Evolutionary conservation across 2,888 invertebrate species (phyloP).

Genomic region (Cheilosia urbana): DNA sequence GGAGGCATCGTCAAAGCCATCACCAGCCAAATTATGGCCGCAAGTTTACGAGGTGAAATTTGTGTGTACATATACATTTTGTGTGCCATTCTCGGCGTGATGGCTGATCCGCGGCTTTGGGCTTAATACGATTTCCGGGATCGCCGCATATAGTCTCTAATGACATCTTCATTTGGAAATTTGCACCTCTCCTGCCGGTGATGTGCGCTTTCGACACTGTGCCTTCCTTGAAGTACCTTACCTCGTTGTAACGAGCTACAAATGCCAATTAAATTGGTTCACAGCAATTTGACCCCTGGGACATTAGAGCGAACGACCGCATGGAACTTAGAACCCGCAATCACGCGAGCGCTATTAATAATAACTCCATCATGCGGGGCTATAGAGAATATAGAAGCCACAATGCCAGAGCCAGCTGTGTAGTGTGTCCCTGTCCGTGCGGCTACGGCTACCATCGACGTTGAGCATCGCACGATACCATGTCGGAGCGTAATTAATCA

Average conservation of each 20-base stretch:
- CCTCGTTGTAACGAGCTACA: conserved; percentile 66
- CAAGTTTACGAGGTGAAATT: conserved; percentile 72
- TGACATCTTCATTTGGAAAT: conserved; percentile 60
- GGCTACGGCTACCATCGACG: conserved; percentile 31
- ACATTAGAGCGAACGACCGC: conserved; percentile 37
- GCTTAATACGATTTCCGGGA: conserved; percentile 66
- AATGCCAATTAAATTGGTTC: conserved; percentile 76
- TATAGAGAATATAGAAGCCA: conserved; percentile 19
- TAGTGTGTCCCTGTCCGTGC: neutral
- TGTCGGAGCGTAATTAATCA: conserved; percentile 73
- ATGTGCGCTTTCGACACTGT: neutral
- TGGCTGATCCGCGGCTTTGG: conserved; percentile 18
- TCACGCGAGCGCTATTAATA: conserved; percentile 74
- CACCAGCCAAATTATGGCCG: conserved; percentile 55
- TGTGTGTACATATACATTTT: conserved; percentile 10
- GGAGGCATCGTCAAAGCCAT: conserved; percentile 6
- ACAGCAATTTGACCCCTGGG: conserved; percentile 71
- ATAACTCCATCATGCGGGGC: conserved; percentile 61
- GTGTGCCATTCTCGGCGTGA: conserved; percentile 27
- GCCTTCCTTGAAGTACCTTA: conserved; percentile 59
- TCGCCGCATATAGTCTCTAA: conserved; percentile 13
- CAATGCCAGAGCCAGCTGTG: conserved; percentile 39
- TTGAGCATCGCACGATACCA: conserved; percentile 59
- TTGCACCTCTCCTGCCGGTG: conserved; percentile 26
- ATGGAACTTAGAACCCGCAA: conserved; percentile 53